These are phyloP conservation scores for Leptopilina clavipes DNA, from an alignment of 1,140 invertebrate genomes.

Conservation along the genomic window DNA sequence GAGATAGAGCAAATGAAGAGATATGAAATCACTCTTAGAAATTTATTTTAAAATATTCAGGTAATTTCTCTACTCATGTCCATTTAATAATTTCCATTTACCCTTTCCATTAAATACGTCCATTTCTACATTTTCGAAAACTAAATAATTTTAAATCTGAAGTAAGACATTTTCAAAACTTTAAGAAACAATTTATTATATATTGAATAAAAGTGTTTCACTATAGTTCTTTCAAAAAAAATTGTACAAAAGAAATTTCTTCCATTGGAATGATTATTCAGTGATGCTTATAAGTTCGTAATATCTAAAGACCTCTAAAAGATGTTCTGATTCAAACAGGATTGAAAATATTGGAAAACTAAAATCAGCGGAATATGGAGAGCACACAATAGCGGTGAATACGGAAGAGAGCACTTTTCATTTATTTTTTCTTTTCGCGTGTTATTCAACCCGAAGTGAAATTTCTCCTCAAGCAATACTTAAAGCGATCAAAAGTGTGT, in stretches of 20 bases:
- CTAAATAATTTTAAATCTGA: too few relatives aligned
- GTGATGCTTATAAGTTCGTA: background rate
- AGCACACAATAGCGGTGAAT: background rate
- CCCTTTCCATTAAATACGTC: too few relatives aligned
- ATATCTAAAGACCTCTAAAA: slow-evolving; percentile 4
- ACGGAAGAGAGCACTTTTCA: background rate
- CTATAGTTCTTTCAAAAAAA: background rate
- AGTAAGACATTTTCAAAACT: too few relatives aligned
- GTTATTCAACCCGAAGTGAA: background rate
- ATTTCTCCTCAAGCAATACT: background rate
- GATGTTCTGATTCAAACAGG: background rate
- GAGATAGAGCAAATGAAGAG: too few relatives aligned
- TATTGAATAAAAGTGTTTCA: background rate
- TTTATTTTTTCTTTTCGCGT: background rate
- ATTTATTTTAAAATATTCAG: too few relatives aligned
- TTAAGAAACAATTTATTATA: background rate
- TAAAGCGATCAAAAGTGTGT: slow-evolving; percentile 19
- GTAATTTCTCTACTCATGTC: too few relatives aligned
- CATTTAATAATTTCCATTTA: too few relatives aligned
- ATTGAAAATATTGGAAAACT: slow-evolving; percentile 28
- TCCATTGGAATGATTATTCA: background rate
- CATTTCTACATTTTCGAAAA: too few relatives aligned
- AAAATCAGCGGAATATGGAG: slow-evolving; percentile 24
- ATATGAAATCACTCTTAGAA: too few relatives aligned
- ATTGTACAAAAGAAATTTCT: background rate